phyloP scores from a whole-genome alignment of 2,888 invertebrate genomes.

The Unio pictorum region DNA sequence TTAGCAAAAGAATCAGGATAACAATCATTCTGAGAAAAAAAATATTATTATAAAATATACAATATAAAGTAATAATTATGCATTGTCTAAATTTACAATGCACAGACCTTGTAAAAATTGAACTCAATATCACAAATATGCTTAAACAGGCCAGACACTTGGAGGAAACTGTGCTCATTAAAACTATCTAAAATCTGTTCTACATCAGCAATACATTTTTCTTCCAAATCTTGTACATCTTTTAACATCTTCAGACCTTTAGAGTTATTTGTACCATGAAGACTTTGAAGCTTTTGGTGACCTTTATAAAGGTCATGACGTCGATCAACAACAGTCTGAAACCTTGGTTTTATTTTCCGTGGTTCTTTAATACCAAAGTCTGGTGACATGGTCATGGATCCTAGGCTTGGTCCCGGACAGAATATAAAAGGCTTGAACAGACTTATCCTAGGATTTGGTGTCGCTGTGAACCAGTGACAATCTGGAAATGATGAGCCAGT shows the following conservation, averaged over 20 bases:
- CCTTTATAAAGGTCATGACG: constrained; percentile 78
- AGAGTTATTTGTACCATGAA: constrained; percentile 38
- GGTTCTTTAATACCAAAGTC: constrained; percentile 63
- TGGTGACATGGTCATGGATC: constrained; percentile 76
- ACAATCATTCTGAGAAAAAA: too few species aligned
- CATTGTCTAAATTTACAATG: neutral
- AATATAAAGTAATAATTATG: neutral
- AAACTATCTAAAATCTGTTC: constrained; percentile 64
- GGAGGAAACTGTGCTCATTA: constrained; percentile 59
- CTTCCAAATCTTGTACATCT: constrained; percentile 71
- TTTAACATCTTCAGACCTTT: constrained; percentile 61
- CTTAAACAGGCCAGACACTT: constrained; percentile 70
- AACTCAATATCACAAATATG: constrained; percentile 71
- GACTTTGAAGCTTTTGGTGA: constrained; percentile 74
- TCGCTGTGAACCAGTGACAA: constrained; percentile 87
- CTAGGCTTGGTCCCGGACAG: constrained; percentile 61
- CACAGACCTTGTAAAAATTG: constrained; percentile 71
- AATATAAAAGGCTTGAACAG: constrained; percentile 84
- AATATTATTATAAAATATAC: too few species aligned
- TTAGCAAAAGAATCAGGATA: too few species aligned
- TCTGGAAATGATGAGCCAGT: constrained; percentile 70
- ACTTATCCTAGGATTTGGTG: constrained; percentile 83
- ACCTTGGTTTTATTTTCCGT: constrained; percentile 66
- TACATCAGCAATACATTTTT: constrained; percentile 69
- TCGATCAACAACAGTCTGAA: constrained; percentile 70